phyloP scores from a whole-genome alignment of 2,797 vertebrate genomes.

The Mus caroli region DNA sequence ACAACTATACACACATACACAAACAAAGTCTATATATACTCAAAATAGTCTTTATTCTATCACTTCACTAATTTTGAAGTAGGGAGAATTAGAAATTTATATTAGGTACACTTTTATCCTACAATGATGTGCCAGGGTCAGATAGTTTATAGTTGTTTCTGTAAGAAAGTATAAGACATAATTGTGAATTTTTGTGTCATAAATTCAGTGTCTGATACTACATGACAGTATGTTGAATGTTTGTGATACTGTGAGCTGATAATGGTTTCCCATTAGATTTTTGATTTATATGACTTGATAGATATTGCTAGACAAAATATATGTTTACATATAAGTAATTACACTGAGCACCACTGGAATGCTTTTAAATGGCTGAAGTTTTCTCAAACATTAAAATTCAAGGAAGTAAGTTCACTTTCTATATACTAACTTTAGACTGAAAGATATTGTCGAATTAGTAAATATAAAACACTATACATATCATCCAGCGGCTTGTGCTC shows the following conservation, averaged over 20 bases:
- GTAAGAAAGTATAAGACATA: neutral
- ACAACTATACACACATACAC: neutral
- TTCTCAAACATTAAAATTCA: slow-evolving; percentile 30
- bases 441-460: neutral
- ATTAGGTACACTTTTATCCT: neutral
- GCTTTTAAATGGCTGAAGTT: neutral
- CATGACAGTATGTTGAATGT: neutral
- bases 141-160: neutral
- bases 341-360: neutral
- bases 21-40: neutral
- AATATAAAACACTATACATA: neutral
- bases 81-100: slow-evolving; percentile 2
- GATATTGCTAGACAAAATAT: slow-evolving; percentile 19
- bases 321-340: neutral
- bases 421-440: neutral
- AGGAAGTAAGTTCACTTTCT: neutral
- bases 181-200: slow-evolving; percentile 31
- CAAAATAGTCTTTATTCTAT: neutral
- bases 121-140: neutral
- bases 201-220: neutral
- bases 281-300: neutral
- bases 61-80: neutral
- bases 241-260: slow-evolving; percentile 6
- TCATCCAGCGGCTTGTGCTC: neutral
- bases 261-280: slow-evolving; percentile 32